Conservation (phyloP, 2,888 invertebrate species). For the Ochropleura plecta region DNA sequence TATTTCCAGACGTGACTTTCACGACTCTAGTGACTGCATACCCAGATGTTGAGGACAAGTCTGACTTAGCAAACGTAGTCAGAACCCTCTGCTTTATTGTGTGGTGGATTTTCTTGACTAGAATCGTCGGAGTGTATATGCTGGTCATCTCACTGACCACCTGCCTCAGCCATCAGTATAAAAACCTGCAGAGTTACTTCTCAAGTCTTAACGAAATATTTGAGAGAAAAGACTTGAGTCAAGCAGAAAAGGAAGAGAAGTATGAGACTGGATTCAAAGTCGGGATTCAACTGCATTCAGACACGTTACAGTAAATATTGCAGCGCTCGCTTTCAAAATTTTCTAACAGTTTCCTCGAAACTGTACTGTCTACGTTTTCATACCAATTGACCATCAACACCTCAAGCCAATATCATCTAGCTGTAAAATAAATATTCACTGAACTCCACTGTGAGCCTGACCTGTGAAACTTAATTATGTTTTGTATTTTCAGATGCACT, state of each 20-base stretch:
- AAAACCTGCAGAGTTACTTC: slow-evolving; percentile 77
- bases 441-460: neutral
- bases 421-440: neutral
- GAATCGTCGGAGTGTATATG: slow-evolving; percentile 61
- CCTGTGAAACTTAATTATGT: neutral
- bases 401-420: neutral
- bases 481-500: slow-evolving; percentile 69
- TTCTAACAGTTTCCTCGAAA: neutral
- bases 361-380: neutral
- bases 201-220: slow-evolving; percentile 72
- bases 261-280: slow-evolving; percentile 74
- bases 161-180: slow-evolving; percentile 74
- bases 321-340: neutral
- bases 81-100: slow-evolving; percentile 64
- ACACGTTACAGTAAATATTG: slow-evolving; percentile 74
- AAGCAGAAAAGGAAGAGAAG: slow-evolving; percentile 70
- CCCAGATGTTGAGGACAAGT: slow-evolving; percentile 70
- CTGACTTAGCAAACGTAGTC: slow-evolving; percentile 57
- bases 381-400: neutral
- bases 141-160: slow-evolving; percentile 67
- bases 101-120: slow-evolving; percentile 69
- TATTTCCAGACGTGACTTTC: slow-evolving; percentile 69
- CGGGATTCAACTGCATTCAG: slow-evolving; percentile 76
- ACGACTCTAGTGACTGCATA: slow-evolving; percentile 72
- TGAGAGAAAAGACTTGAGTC: slow-evolving; percentile 59